Base-by-base conservation (phyloP, 2,113 vertebrate genomes). In the Amazona vittata region DNA sequence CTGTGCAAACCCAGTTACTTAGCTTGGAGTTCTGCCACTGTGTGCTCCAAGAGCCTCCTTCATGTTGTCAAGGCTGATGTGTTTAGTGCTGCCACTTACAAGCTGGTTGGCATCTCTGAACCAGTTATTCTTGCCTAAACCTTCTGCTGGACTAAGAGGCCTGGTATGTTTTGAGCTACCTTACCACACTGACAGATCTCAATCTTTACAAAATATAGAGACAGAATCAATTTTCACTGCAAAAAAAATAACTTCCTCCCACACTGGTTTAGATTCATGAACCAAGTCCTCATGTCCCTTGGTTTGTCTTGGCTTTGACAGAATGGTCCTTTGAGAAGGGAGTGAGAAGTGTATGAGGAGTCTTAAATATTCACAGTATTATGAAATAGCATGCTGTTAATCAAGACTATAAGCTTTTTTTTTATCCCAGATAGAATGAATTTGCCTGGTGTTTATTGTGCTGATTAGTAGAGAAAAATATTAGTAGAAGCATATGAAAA, bases 311-410 rank as follows among this genome's bases (percentile, higher is more conserved):
- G 13, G 12, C 24, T 85, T 83, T 79, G 15, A 29, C 35, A 44
- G 29, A 47, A 9, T 8, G 5, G 15, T 14, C 46, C 29, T 65
- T 25, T 52, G 25, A 47, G 41, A 28, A 63, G 19, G n/a, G 8
- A 55, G 12, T 18, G 18, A 85, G 78, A 75, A 68, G 29, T 18
- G 5, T 13, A 18, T 26, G 19, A 14, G 24, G 17, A 81, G 7
- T 37, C 15, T 19, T 39, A 24, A 14, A 4, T 7, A 3, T 41
- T 78, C 57, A 31, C 46, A n/a, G 6, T 4, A 11, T 25, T 29
- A 0, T 4, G 6, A 53, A 44, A 29, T 4, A 90, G 8, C 4
- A 7, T 5, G 11, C 1, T 49, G 11, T 13, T 76, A 68, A 90
- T 63, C 18, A 64, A 88, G 7, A 1, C 9, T 6, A 4, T 37